phyloP scores from a whole-genome alignment of 2,888 invertebrate genomes.

The Pseudococcus longispinus region DNA sequence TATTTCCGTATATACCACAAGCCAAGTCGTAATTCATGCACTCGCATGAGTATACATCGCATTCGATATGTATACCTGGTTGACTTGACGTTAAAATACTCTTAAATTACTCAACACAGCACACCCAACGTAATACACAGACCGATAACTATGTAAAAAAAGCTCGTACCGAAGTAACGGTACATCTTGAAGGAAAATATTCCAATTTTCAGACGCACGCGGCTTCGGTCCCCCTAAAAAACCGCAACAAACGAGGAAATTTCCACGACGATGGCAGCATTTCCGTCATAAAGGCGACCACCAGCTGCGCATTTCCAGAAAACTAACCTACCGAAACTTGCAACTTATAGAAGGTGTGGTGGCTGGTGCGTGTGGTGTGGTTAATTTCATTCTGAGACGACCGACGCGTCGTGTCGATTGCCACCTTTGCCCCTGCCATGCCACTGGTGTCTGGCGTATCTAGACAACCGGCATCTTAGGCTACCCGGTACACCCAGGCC shows the following conservation, averaged over 20 bases:
- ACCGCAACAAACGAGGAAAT: background rate
- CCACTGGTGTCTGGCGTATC: too few species aligned
- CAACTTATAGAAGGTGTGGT: background rate
- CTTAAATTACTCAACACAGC: background rate
- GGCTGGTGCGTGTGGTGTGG: too few species aligned
- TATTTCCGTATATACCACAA: background rate
- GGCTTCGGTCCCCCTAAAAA: background rate
- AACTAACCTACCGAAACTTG: constrained; percentile 45
- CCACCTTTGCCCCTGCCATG: background rate
- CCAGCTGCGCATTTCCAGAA: background rate
- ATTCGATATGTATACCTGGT: background rate
- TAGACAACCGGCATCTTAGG: background rate
- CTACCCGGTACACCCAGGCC: background rate
- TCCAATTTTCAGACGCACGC: background rate
- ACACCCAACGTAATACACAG: background rate
- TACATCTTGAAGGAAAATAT: background rate
- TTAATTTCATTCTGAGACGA: too few species aligned
- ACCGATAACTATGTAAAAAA: background rate
- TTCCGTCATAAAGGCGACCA: background rate
- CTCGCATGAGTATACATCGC: background rate
- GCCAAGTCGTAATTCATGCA: background rate
- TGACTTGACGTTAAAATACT: background rate
- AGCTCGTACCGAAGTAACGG: background rate
- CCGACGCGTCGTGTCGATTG: background rate
- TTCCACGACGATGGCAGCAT: background rate